Base-by-base conservation (phyloP, 53 echinoderm and acorn worm species). In the Crossaster papposus region DNA sequence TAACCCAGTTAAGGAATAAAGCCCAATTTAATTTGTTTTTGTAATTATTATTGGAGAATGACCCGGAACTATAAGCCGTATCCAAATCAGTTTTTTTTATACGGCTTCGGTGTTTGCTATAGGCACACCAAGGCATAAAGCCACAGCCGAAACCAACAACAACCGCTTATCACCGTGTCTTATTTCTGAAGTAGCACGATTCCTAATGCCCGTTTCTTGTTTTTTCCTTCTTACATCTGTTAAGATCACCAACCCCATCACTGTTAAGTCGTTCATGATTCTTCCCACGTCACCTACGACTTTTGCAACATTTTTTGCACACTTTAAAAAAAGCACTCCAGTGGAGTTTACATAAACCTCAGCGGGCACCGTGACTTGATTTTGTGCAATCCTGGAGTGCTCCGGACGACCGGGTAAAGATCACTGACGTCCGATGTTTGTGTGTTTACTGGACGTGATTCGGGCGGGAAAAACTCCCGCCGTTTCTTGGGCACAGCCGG, bases 381-480 rank as follows among this genome's bases (percentile, higher is more conserved):
- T 2, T 28, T 10, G 24, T 68, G 68, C 28, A 26, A 4, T 68
- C n/a, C 28, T 28, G 68, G n/a, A 68, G 29, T 4, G 24, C 28
- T 26, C 24, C 11, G 24, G 24, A 10, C 68, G 68, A 26, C 68
- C 15, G 58, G 6, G 44, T 44, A 58, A 15, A 58, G 68, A 26
- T 18, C 28, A 10, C 28, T 68, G 68, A 68, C 68, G 68, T 68
- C 58, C 20, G 24, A 4, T 68, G 68, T 10, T 68, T 28, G 68
- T 26, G 68, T 68, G 68, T 68, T 68, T 68, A 26, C 68, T 23
- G 68, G 68, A 68, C 81, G 81, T 81, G 81, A 81, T 81, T 81
- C 58, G 81, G 24, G 81, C 58, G 62, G 63, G 32, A 55, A 30
- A 81, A 81, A 32, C 9, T 30, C 81, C 29, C 44, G 44, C 30